These are phyloP conservation scores for Chaitophorus viminalis DNA, from an alignment of 2,888 invertebrate species.

Conservation along the genomic window DNA sequence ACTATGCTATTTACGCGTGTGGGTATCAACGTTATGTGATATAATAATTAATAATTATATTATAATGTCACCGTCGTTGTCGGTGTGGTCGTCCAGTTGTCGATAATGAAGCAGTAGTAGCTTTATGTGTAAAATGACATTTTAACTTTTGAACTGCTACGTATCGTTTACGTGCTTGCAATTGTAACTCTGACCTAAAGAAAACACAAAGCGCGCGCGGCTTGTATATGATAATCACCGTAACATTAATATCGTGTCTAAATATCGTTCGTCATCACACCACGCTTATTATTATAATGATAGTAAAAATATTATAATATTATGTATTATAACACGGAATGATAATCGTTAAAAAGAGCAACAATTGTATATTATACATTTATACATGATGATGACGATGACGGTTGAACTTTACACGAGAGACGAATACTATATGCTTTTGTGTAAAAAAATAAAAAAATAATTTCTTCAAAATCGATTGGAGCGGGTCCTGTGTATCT, in stretches of 20 bases:
- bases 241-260: background rate
- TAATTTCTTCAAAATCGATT: conserved; percentile 19
- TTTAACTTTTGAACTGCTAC: conserved; percentile 50
- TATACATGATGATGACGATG: background rate
- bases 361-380: no score
- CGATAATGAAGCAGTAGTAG: background rate
- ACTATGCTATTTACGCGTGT: no score
- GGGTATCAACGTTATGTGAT: background rate
- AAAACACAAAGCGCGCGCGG: background rate
- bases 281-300: background rate
- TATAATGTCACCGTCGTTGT: conserved; percentile 26
- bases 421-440: background rate
- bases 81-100: background rate
- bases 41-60: no score
- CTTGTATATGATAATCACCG: background rate
- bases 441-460: conserved; percentile 9
- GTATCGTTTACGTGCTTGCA: background rate
- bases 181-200: background rate
- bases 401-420: background rate
- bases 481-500: conserved; percentile 6
- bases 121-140: conserved; percentile 17
- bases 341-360: no score
- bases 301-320: background rate
- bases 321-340: no score
- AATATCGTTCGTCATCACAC: background rate